A percentile compares a stretch with the other conserved stretches of the same genome.
phyloP scores from a whole-genome alignment of 2,797 vertebrate species.

The Siniperca undulata region DNA sequence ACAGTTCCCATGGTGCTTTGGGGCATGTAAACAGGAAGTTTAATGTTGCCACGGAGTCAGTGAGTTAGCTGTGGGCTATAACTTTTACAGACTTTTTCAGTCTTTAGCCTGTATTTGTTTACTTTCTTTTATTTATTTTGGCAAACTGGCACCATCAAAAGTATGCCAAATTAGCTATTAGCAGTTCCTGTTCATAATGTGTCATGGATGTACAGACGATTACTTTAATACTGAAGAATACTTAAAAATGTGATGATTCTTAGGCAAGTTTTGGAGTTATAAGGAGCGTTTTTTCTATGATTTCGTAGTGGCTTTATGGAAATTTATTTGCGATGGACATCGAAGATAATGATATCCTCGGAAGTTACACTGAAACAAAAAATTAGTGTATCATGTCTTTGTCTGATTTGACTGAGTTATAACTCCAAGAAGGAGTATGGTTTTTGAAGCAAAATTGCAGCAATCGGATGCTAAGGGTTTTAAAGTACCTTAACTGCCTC shows the following conservation, averaged over 20 bases:
- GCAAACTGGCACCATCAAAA: background rate
- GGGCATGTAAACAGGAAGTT: background rate
- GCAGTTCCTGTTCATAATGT: background rate
- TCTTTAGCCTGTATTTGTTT: background rate
- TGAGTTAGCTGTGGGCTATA: background rate
- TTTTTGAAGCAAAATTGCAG: background rate
- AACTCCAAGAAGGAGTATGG: background rate
- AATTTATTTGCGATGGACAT: background rate
- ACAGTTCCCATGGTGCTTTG: background rate
- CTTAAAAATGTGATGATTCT: no score
- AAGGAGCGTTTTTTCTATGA: background rate
- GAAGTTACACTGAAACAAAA: background rate
- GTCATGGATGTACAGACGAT: no score
- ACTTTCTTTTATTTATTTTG: background rate
- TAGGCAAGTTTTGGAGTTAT: background rate
- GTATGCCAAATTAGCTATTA: background rate
- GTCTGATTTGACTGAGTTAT: background rate
- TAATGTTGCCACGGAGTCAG: background rate
- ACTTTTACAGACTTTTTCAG: background rate
- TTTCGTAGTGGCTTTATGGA: background rate
- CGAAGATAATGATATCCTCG: background rate
- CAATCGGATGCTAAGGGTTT: background rate
- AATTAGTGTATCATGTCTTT: background rate
- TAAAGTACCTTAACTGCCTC: background rate
- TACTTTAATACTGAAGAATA: no score